These are phyloP conservation scores for Drosophila mettleri DNA, from an alignment of 2,888 invertebrate genomes.

Conservation along the genomic window DNA sequence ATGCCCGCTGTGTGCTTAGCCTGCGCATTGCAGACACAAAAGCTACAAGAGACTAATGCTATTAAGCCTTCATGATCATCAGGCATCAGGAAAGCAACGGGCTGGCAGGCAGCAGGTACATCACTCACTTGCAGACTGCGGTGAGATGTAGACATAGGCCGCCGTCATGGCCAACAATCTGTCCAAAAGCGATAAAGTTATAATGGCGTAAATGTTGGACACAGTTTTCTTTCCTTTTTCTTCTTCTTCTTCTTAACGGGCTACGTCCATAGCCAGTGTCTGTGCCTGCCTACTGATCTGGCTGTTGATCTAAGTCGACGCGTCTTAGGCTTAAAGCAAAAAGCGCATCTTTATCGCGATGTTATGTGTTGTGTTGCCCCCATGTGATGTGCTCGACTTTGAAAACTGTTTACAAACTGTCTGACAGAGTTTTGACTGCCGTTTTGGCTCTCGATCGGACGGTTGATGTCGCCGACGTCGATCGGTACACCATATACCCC, in stretches of 20 bases:
- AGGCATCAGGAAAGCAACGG: slow-evolving; percentile 42
- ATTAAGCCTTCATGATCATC: slow-evolving; percentile 76
- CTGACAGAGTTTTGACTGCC: slow-evolving; percentile 80
- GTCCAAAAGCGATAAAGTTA: slow-evolving; percentile 81
- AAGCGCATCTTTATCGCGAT: slow-evolving; percentile 62
- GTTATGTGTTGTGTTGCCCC: slow-evolving; percentile 23
- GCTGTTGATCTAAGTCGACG: slow-evolving; percentile 47
- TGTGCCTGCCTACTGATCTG: slow-evolving; percentile 29
- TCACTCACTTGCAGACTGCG: slow-evolving; percentile 56
- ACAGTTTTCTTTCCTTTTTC: slow-evolving; percentile 35
- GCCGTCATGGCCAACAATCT: slow-evolving; percentile 74
- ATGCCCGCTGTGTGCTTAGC: slow-evolving; percentile 13
- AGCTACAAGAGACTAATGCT: slow-evolving; percentile 59
- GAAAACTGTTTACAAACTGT: slow-evolving; percentile 81
- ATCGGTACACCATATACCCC: slow-evolving; percentile 13
- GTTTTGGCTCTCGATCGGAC: slow-evolving; percentile 43
- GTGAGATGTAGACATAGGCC: slow-evolving; percentile 35
- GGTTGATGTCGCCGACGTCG: slow-evolving; percentile 72
- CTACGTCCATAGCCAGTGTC: slow-evolving; percentile 1
- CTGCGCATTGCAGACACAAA: neutral
- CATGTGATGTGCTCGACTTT: slow-evolving; percentile 61
- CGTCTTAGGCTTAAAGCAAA: slow-evolving; percentile 46
- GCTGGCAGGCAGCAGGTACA: slow-evolving; percentile 59
- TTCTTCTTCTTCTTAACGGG: neutral
- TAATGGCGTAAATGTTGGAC: slow-evolving; percentile 81